Percentiles rank a stretch among this genome's conserved stretches.
Evolutionary conservation across 35 echinoderm and acorn worm species (phyloP).

Genomic region (Acanthaster planci): DNA sequence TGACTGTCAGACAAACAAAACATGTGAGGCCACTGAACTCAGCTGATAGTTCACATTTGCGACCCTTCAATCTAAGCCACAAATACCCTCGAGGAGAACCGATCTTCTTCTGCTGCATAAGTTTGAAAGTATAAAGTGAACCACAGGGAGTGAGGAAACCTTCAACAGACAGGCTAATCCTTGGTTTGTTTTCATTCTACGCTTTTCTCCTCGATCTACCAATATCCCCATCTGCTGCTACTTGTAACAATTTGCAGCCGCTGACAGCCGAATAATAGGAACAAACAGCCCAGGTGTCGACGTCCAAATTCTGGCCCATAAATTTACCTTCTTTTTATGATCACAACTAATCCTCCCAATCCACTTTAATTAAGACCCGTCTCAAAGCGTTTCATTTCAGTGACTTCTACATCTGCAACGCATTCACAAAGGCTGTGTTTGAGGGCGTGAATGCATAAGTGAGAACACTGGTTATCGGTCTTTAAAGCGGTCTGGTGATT

Average conservation of each 20-base stretch:
- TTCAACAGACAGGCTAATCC: neutral
- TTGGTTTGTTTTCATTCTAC: slow-evolving; percentile 19
- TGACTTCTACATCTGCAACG: slow-evolving; percentile 1
- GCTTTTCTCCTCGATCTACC: neutral
- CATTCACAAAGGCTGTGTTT: neutral
- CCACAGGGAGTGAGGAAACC: too few relatives aligned
- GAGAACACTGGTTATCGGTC: neutral
- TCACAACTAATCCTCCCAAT: slow-evolving; percentile 11
- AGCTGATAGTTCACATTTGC: too few relatives aligned
- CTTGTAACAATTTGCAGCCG: slow-evolving; percentile 4
- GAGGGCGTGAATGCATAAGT: neutral
- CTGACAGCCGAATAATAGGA: slow-evolving; percentile 1
- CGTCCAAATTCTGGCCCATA: slow-evolving; percentile 13
- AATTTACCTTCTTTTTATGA: neutral
- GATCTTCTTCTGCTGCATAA: too few relatives aligned
- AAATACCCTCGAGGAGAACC: too few relatives aligned
- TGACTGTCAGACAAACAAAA: neutral
- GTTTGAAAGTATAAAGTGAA: too few relatives aligned
- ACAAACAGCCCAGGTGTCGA: neutral
- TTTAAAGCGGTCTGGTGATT: slow-evolving; percentile 17
- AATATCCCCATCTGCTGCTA: neutral
- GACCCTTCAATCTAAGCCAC: too few relatives aligned
- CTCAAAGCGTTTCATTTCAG: neutral
- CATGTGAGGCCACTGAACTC: neutral
- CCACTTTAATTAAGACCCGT: slow-evolving; percentile 15